phyloP scores from a whole-genome alignment of 2,888 invertebrate species.

The Oegoconia quadripuncta region DNA sequence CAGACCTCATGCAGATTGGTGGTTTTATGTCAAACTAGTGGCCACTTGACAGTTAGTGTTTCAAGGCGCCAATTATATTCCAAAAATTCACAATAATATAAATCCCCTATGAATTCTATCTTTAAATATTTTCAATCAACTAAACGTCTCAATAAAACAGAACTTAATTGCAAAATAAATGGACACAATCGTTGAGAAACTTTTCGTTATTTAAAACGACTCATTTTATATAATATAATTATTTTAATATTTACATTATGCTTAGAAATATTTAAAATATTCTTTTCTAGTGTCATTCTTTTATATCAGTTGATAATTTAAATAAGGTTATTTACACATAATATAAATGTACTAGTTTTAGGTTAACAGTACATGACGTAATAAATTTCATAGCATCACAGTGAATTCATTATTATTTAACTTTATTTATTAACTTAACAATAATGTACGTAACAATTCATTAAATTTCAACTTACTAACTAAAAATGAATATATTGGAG shows the following conservation, averaged over 20 bases:
- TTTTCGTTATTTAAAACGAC: slow-evolving; percentile 9
- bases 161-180: slow-evolving; percentile 15
- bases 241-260: slow-evolving; percentile 29
- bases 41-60: no score
- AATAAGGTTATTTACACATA: slow-evolving; percentile 25
- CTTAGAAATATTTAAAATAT: slow-evolving; percentile 35
- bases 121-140: no score
- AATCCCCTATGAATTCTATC: no score
- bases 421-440: not conserved
- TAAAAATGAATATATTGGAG: no score
- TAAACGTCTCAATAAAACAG: no score
- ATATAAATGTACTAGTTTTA: slow-evolving; percentile 25
- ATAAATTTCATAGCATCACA: slow-evolving; percentile 71
- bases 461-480: not conserved
- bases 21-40: no score
- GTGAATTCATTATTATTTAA: slow-evolving; percentile 56
- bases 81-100: no score
- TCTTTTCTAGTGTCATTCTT: slow-evolving; percentile 30
- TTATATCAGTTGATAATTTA: slow-evolving; percentile 21
- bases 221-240: slow-evolving; percentile 7
- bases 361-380: slow-evolving; percentile 40
- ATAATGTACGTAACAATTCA: no score
- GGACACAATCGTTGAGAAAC: slow-evolving; percentile 1
- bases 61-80: no score
- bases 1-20: no score